A percentile compares a stretch with the other conserved stretches of the same genome.
These are phyloP conservation scores for Drosophila ironensis DNA, from an alignment of 1,140 invertebrate genomes.

Conservation along the genomic window DNA sequence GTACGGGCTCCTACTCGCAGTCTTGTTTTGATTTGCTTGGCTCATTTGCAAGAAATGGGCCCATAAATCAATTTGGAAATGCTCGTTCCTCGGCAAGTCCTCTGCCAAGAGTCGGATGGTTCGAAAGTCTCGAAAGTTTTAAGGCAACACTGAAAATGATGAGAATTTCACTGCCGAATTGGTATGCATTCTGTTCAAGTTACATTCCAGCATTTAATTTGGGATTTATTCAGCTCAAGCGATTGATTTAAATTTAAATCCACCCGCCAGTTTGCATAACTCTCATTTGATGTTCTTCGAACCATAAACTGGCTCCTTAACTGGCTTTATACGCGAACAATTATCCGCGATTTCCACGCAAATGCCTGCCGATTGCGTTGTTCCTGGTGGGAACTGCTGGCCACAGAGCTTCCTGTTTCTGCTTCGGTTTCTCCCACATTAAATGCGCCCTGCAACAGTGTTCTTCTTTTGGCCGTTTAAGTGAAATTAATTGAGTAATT, in stretches of 20 bases:
- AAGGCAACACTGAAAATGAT: too few relatives aligned
- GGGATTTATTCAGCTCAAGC: too few relatives aligned
- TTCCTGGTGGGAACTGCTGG: conserved; percentile 1
- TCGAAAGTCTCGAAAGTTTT: too few relatives aligned
- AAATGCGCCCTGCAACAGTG: conserved; percentile 11
- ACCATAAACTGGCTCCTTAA: conserved; percentile 1
- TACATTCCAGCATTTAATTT: too few relatives aligned
- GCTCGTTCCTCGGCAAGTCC: not conserved
- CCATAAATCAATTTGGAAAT: conserved; percentile 62
- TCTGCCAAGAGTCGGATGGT: not conserved
- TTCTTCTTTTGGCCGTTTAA: conserved; percentile 62
- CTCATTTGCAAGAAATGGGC: conserved; percentile 69
- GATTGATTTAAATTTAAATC: not conserved
- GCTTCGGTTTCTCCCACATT: not conserved
- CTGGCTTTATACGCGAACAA: not conserved
- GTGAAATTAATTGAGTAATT: conserved; percentile 77
- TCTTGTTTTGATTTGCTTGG: conserved; percentile 70
- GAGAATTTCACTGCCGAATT: too few relatives aligned
- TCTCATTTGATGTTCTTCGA: not conserved
- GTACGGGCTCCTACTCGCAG: conserved; percentile 10
- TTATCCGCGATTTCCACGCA: not conserved
- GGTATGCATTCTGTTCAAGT: too few relatives aligned
- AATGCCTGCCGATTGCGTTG: conserved; percentile 9
- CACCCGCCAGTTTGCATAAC: not conserved
- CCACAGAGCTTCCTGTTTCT: conserved; percentile 1